Evolutionary conservation across 2,888 invertebrate species (phyloP).

Genomic region (Orthosia incerta): DNA sequence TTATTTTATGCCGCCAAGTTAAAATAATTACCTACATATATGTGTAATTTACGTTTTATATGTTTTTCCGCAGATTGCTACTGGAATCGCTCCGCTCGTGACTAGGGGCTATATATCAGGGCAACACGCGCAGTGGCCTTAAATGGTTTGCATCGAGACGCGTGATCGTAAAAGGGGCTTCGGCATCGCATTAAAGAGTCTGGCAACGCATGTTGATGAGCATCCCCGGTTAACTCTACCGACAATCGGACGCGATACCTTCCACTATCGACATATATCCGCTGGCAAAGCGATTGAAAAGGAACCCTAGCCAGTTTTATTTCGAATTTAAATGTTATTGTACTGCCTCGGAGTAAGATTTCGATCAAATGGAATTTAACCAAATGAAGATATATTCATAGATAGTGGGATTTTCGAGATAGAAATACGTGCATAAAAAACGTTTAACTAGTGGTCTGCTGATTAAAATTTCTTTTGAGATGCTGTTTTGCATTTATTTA

Average conservation of each 20-base stretch:
- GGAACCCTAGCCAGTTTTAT: constrained; percentile 46
- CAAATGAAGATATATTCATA: constrained; percentile 57
- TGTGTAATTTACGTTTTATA: constrained; percentile 33
- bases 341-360: constrained; percentile 50
- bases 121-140: constrained; percentile 76
- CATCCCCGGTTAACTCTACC: constrained; percentile 64
- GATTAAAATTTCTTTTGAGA: constrained; percentile 18
- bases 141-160: constrained; percentile 75
- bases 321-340: constrained; percentile 61
- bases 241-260: constrained; percentile 67
- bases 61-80: constrained; percentile 61
- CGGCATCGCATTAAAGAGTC: constrained; percentile 71
- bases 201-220: constrained; percentile 72
- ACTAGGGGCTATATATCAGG: constrained; percentile 69
- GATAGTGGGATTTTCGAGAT: constrained; percentile 19
- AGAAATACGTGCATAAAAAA: constrained; percentile 7
- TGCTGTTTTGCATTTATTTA: constrained; percentile 9
- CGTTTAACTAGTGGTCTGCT: constrained; percentile 16
- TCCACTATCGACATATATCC: constrained; percentile 66
- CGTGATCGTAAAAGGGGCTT: constrained; percentile 75
- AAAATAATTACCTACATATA: constrained; percentile 39
- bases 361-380: constrained; percentile 48
- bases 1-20: constrained; percentile 27
- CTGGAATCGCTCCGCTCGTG: constrained; percentile 71
- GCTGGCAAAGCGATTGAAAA: constrained; percentile 61